Base-by-base conservation (phyloP, 2,888 invertebrate species). In the Trisateles emortualis region DNA sequence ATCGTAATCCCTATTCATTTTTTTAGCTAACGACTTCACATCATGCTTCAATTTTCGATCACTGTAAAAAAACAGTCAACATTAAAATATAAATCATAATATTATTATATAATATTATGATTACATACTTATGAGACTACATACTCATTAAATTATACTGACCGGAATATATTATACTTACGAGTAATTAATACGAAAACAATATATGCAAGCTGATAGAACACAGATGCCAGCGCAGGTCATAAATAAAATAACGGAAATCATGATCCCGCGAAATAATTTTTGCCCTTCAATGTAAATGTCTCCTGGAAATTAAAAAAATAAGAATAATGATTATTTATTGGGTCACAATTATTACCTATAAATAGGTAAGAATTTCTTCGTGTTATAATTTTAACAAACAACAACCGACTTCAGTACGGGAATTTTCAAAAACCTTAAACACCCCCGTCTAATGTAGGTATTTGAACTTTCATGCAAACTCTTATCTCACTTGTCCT, bases 121-220 rank as follows among this genome's bases (percentile, higher is more conserved):
- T n/a, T n/a, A n/a, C n/a, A n/a, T n/a, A n/a, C n/a, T n/a, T n/a
- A n/a, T n/a, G n/a, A n/a, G n/a, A n/a, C n/a, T n/a, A n/a, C n/a
- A n/a, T n/a, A n/a, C 5, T 5, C 5, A 22, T 22, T 22, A 22
- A 3, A 3, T 22, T 22, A 22, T 22, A 3, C 5, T 2, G 5
- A 22, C 2, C 3, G 2, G 5, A 32, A 0, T 11, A 11, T n/a
- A 5, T 38, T 39, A 3, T 40, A 74, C 87, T 80, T 76, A 89
- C 89, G 72, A 65, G 45, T 86, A 84, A 69, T 76, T 83, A n/a
- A 90, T 86, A 30, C 79, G 81, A 59, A 76, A 86, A 61, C 89
- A 90, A 59, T 89, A 90, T 38, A 84, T 50, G 51, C 89, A 88
- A 1, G 88, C 84, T 10, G 78, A 68, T 8, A 81, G 2, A 11